Evolutionary conservation across 2,888 invertebrate genomes (phyloP), one percentile per base, ranked within the genome.

Genomic region (Acleris cristana): DNA sequence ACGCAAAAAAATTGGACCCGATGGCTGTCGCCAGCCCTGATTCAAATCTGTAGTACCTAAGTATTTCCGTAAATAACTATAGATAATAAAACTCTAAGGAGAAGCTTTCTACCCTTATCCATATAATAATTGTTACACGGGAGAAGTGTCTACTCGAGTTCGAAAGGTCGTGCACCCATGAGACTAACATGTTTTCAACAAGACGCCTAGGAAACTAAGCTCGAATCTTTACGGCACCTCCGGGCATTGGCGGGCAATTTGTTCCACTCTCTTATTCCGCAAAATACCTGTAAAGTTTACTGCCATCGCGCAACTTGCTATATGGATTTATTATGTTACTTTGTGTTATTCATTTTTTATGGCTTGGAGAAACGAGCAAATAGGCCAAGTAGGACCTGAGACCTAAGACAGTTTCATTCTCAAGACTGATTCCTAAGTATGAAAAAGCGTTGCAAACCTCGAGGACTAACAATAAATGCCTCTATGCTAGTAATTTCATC

Each of bases 231-330:
- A 86, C 82, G 82, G 80, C 78, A 79, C 86, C 83, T 72, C 76
- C 64, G 87, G 86, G 86, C 81, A 79, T 84, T 81, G 81, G 85
- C 83, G 77, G 75, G 79, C 81, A 79, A 82, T 82, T 83, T 82
- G 78, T 81, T 79, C 78, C 72, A 76, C 74, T 78, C 78, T 75
- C 76, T 77, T 75, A 77, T 81, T 75, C 77, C 75, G 76, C 79
- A 79, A 81, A 82, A 83, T 79, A 75, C 76, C 77, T 74, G 65
- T 70, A 73, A 76, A 79, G 49, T 68, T 63, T 68, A 68, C 51
- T 55, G 58, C 59, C 58, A 58, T 34, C 40, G 26, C 55, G 52
- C 10, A 40, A 62, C 40, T 61, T 65, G 53, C 59, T 61, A 52
- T 61, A 52, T 56, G 19, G 54, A 64, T 64, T 59, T 57, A 67